Base-by-base conservation (phyloP, 2,888 invertebrate species). In the Ryuthela nishihirai region DNA sequence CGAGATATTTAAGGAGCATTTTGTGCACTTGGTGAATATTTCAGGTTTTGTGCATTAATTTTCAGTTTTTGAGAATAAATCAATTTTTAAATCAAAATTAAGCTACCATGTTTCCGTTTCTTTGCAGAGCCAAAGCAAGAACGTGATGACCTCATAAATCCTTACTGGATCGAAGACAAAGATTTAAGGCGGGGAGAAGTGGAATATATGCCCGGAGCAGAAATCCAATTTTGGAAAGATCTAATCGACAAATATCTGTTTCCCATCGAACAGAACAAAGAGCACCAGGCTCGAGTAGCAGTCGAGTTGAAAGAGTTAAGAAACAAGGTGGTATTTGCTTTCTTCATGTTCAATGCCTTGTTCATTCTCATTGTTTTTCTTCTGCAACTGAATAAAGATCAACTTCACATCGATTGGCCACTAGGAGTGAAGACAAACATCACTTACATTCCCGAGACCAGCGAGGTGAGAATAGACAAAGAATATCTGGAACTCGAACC, bases 331-430 rank as follows among this genome's bases (percentile, higher is more conserved):
- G 92, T 93, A 66, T 94, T 95, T 79, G 89, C 86, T 69, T 97
- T 98, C 83, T 90, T 98, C 82, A 98, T 99, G 95, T 79, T 93
- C 77, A 99, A 99, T 81, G 93, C 97, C 69, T 85, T 98, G 72
- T 99, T 98, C 84, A 94, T 98, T 72, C 84, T 98, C 76, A 93
- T 97, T 79, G 94, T 99, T 70, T 93, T 98, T 80, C 87, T 98
- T 77, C 86, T 99, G 75, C 98, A 98, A 81, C 82, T 97, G 78
- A 94, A 97, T 82, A 95, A 95, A 84, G 94, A 95, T 78, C 85
- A 86, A 75, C 82, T 97, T 70, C 93, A 95, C 79, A 81, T 97
- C 75, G 91, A 92, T 78, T 95, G 95, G 95, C 95, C 95, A 52
- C 84, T 91, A 73, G 92, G 92, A 79, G 87, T 91, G 74, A 89